Conservation (phyloP, 2,113 vertebrate species). For the Rhynchomys soricoides region DNA sequence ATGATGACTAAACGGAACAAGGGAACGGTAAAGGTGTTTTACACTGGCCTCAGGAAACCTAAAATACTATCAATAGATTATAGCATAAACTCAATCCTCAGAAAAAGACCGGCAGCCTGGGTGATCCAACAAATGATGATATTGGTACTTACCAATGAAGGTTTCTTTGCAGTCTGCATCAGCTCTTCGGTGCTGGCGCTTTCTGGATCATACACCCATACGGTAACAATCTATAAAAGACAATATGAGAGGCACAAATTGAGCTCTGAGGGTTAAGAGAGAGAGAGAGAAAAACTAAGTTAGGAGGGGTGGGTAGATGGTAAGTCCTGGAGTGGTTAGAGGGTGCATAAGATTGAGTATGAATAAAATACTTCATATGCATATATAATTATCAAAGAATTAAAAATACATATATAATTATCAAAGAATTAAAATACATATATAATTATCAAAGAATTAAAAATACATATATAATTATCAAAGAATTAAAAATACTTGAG, state of each 20-base stretch:
- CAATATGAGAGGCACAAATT: background rate
- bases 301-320: too few species aligned
- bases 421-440: background rate
- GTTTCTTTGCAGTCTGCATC: background rate
- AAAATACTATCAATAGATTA: background rate
- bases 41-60: background rate
- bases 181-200: background rate
- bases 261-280: background rate
- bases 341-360: too few species aligned
- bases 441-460: too few species aligned
- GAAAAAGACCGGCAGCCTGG: background rate
- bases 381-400: too few species aligned
- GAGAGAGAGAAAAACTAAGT: background rate
- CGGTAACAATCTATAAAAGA: constrained; percentile 20
- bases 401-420: too few species aligned
- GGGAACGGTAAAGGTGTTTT: background rate
- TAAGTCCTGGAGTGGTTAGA: background rate
- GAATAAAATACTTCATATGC: background rate
- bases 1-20: background rate
- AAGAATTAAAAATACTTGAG: background rate
- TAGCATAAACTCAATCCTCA: background rate
- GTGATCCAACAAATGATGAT: background rate
- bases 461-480: background rate
- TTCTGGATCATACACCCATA: constrained; percentile 77
- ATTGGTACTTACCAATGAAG: constrained; percentile 52